Evolutionary conservation across 2,113 vertebrate genomes (phyloP), one percentile per base, ranked within the genome.

Genomic region (Callithrix jacchus): DNA sequence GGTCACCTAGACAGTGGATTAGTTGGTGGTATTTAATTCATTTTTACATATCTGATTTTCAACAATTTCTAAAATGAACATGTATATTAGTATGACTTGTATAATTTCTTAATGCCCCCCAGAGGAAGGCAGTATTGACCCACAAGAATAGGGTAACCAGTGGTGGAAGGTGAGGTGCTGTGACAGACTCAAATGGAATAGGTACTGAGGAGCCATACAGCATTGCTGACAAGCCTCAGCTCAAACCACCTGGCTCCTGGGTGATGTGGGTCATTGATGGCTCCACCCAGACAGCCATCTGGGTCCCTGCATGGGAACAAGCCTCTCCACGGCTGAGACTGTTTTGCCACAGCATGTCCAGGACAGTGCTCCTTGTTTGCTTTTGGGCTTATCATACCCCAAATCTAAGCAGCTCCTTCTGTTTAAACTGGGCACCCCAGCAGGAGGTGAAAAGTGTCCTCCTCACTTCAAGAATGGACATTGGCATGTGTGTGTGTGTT

Each of bases 11-110:
- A 27, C 42, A 47, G 20, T 37, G 35, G 18, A 14, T 9, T 97
- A 42, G 85, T 32, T 70, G 54, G 35, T 89, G 42, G 23, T 68
- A 35, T 56, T 94, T 94, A 45, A 70, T 20, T 88, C 76, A 68
- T 91, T 84, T 95, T 70, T 87, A 35, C 35, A 21, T 45, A 56
- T 40, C 52, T 89, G 56, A 25, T 49, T 91, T 94, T 92, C n/a
- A 85, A 2, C 45, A 66, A 40, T 90, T 90, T 91, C 81, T 71
- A 68, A 74, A 77, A 35, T 68, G 27, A 96, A 37, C 30, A 14
- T 5, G 0, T 66, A 27, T 66, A n/a, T 61, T 76, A 64, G 30
- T 64, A 64, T 64, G 12, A n/a, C 56, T 74, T 58, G 40, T 79
- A 6, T 58, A 32, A 32, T 80, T 52, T 71, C 89, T 90, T 83